Conservation (phyloP, 1,140 invertebrate genomes). For the Lepidurus couesii region DNA sequence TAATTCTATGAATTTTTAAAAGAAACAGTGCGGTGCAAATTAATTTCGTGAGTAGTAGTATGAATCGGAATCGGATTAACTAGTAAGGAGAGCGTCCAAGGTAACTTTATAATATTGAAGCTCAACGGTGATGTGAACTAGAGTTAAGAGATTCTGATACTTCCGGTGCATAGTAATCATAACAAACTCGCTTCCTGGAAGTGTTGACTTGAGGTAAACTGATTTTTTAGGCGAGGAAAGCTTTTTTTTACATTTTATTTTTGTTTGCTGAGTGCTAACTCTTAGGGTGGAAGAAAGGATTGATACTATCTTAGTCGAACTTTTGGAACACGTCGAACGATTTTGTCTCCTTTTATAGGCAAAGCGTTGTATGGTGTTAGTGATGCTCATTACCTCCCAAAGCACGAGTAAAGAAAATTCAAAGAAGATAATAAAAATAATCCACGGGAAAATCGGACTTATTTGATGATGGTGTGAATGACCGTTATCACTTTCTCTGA, state of each 20-base stretch:
- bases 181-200: neutral
- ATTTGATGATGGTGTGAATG: neutral
- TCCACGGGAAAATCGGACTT: neutral
- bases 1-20: neutral
- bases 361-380: neutral
- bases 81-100: neutral
- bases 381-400: neutral
- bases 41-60: neutral
- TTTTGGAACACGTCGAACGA: neutral
- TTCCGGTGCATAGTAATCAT: neutral
- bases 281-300: neutral
- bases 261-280: neutral
- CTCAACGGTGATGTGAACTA: neutral
- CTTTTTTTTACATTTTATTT: neutral
- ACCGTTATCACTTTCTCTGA: neutral
- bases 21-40: neutral
- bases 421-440: neutral
- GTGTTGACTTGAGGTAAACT: neutral
- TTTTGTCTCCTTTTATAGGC: neutral
- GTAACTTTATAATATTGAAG: neutral
- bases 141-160: conserved; percentile 2
- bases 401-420: neutral
- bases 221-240: neutral
- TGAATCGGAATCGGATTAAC: neutral
- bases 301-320: neutral